phyloP scores from a whole-genome alignment of 1,140 invertebrate species.

The Cepaea nemoralis region DNA sequence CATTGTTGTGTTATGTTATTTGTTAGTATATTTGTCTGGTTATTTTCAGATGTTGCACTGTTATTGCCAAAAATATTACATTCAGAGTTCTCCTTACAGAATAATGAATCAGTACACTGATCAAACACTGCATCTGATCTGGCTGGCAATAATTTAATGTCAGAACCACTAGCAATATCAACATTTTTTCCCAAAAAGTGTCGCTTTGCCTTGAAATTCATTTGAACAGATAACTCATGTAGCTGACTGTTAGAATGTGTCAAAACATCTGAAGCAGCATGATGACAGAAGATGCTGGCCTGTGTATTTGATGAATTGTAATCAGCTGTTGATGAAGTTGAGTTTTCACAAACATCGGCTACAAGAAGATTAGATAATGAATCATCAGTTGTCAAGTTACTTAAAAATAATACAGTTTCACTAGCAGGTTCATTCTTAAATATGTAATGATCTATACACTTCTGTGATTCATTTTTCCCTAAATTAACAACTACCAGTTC shows the following conservation, averaged over 20 bases:
- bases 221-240: neutral
- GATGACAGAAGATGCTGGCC: neutral
- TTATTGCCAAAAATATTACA: neutral
- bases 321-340: neutral
- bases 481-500: slow-evolving; percentile 4
- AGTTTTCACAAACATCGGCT: neutral
- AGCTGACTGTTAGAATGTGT: neutral
- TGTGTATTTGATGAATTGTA: neutral
- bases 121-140: neutral
- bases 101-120: neutral
- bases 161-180: neutral
- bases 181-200: neutral
- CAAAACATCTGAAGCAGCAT: neutral
- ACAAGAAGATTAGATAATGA: neutral
- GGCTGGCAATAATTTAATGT: neutral
- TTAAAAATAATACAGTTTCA: neutral
- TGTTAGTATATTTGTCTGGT: neutral
- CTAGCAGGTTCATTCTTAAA: neutral
- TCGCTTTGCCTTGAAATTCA: neutral
- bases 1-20: neutral
- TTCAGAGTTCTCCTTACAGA: neutral
- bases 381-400: neutral
- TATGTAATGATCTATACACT: neutral
- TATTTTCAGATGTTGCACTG: neutral
- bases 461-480: neutral